Percentiles rank a stretch among this genome's conserved stretches.
Conservation (phyloP, 2,888 invertebrate species). For the Brenthis daphne region DNA sequence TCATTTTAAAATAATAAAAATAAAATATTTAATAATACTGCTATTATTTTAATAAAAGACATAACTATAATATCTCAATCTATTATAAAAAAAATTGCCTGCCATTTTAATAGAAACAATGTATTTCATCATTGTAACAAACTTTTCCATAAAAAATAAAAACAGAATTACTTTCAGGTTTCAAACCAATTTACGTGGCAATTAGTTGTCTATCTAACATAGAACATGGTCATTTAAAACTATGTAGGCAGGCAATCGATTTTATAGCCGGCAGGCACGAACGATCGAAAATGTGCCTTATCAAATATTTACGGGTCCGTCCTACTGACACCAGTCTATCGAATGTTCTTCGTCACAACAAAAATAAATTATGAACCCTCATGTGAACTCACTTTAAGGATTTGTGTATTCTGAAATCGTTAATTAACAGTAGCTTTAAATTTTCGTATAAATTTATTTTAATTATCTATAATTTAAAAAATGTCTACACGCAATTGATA, state of each 20-base stretch:
- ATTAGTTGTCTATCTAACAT: slow-evolving; percentile 34
- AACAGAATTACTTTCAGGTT: slow-evolving; percentile 21
- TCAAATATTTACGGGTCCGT: slow-evolving; percentile 63
- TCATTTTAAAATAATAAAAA: no score
- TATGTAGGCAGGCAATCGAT: slow-evolving; percentile 44
- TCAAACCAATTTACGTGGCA: slow-evolving; percentile 30
- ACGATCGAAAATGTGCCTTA: slow-evolving; percentile 54
- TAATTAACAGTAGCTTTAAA: no score
- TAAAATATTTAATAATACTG: no score
- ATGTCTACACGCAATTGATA: not conserved
- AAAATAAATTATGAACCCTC: slow-evolving; percentile 18
- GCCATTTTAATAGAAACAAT: not conserved
- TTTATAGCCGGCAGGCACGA: slow-evolving; percentile 41
- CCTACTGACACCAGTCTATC: slow-evolving; percentile 56
- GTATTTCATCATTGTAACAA: not conserved
- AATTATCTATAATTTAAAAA: no score
- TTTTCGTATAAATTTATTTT: no score
- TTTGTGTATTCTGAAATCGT: no score
- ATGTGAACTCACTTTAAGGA: slow-evolving; percentile 16
- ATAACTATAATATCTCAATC: no score
- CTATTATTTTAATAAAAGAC: no score
- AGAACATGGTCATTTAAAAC: slow-evolving; percentile 36
- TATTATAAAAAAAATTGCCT: no score
- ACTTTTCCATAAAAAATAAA: slow-evolving; percentile 11
- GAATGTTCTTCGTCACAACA: slow-evolving; percentile 29